Percentiles rank a stretch among this genome's conserved stretches.
phyloP scores from a whole-genome alignment of 2,113 vertebrate species.

The Plestiodon gilberti region DNA sequence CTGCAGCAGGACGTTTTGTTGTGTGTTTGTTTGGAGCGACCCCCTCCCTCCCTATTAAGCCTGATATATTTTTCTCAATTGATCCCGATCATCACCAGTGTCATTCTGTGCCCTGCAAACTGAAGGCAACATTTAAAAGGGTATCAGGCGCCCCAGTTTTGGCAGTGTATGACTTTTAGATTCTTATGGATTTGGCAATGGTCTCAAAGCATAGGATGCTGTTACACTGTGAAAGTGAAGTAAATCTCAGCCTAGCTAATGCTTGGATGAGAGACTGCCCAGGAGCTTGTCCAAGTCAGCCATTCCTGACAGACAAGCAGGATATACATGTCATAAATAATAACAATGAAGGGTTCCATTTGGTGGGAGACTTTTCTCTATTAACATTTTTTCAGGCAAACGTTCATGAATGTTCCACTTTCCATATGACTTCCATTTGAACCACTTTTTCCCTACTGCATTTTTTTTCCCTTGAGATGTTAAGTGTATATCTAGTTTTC shows the following conservation, averaged over 20 bases:
- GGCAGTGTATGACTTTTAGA: neutral
- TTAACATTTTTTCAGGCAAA: neutral
- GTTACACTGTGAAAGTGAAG: neutral
- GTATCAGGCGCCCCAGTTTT: neutral
- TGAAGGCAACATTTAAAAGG: conserved; percentile 18
- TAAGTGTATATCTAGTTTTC: accelerated
- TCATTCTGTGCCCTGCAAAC: neutral
- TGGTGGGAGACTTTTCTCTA: neutral
- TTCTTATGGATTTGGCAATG: neutral
- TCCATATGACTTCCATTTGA: neutral
- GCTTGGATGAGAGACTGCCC: neutral
- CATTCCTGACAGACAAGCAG: neutral
- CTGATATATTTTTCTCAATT: conserved; percentile 6
- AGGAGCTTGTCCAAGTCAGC: neutral
- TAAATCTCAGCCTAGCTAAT: neutral
- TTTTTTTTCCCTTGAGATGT: neutral
- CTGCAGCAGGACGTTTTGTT: conserved; percentile 73
- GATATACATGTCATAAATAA: neutral
- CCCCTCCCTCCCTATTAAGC: neutral
- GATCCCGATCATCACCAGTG: neutral
- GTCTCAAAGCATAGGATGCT: neutral
- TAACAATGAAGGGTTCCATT: neutral
- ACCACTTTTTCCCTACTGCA: neutral
- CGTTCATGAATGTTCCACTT: neutral
- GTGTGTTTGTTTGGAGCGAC: conserved; percentile 38